Conservation (phyloP, 2,888 invertebrate species). For the Toxonevra muliebris region DNA sequence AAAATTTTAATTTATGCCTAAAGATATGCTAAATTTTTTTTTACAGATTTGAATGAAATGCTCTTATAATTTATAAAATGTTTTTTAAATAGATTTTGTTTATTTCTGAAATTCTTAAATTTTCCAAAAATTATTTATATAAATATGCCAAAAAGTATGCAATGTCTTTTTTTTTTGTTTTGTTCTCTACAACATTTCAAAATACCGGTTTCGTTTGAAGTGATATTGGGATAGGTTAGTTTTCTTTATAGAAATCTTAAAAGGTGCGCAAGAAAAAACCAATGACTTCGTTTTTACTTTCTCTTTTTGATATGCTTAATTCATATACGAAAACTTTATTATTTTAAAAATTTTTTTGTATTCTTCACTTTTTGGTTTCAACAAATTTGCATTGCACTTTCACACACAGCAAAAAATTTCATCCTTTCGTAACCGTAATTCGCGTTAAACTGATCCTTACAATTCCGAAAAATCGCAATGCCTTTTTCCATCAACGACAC, state of each 20-base stretch:
- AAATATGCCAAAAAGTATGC: too few species aligned
- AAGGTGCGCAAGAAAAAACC: too few species aligned
- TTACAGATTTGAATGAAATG: too few species aligned
- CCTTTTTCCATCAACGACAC: constrained; percentile 38
- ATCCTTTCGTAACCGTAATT: constrained; percentile 64
- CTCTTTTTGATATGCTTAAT: too few species aligned
- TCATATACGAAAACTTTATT: too few species aligned
- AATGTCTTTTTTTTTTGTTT: neutral
- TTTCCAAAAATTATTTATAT: too few species aligned
- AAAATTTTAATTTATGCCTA: neutral
- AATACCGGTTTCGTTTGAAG: neutral
- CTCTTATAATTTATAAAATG: too few species aligned
- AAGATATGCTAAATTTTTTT: neutral
- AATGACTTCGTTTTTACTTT: too few species aligned
- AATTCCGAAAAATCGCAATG: constrained; percentile 62
- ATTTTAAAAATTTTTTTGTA: too few species aligned
- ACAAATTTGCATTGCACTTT: constrained; percentile 44
- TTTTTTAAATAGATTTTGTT: too few species aligned
- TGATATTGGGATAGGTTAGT: neutral
- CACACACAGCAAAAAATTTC: constrained; percentile 44
- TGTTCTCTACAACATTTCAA: neutral
- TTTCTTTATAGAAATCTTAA: neutral
- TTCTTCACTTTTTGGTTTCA: too few species aligned
- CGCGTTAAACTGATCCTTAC: constrained; percentile 65
- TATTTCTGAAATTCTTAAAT: too few species aligned